phyloP scores from a whole-genome alignment of 2,888 invertebrate genomes.

The Erebia ligea region DNA sequence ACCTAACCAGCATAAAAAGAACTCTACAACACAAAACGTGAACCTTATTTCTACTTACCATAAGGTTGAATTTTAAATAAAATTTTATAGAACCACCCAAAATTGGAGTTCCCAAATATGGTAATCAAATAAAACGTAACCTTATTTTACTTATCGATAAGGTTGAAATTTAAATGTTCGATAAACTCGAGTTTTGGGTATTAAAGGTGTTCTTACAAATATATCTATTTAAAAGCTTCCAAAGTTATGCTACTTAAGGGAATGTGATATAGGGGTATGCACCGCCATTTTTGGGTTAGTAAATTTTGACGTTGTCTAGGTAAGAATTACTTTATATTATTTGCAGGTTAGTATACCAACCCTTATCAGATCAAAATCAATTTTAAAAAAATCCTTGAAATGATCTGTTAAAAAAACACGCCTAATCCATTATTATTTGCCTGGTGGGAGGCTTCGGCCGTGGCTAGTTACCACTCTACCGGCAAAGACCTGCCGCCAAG shows the following conservation, averaged over 20 bases:
- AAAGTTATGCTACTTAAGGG: constrained; percentile 29
- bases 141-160: not conserved
- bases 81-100: not conserved
- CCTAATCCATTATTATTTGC: too few species aligned
- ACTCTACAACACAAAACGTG: not conserved
- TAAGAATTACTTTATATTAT: constrained; percentile 2
- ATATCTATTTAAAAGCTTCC: constrained; percentile 27
- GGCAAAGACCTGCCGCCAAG: too few species aligned
- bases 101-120: not conserved
- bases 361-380: too few species aligned
- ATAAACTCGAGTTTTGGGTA: not conserved
- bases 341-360: too few species aligned
- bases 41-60: not conserved
- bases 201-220: constrained; percentile 21
- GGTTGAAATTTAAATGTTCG: not conserved
- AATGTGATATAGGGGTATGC: constrained; percentile 9
- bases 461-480: too few species aligned
- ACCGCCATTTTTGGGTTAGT: constrained; percentile 6
- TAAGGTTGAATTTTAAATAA: constrained; percentile 10
- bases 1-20: constrained; percentile 10
- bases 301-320: constrained; percentile 17
- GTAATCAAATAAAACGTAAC: not conserved
- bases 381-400: too few species aligned
- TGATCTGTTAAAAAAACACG: too few species aligned
- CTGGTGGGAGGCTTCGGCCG: too few species aligned